These are phyloP conservation scores for Hypotaenidia philippensis DNA, from an alignment of 2,797 vertebrate genomes.

Conservation along the genomic window DNA sequence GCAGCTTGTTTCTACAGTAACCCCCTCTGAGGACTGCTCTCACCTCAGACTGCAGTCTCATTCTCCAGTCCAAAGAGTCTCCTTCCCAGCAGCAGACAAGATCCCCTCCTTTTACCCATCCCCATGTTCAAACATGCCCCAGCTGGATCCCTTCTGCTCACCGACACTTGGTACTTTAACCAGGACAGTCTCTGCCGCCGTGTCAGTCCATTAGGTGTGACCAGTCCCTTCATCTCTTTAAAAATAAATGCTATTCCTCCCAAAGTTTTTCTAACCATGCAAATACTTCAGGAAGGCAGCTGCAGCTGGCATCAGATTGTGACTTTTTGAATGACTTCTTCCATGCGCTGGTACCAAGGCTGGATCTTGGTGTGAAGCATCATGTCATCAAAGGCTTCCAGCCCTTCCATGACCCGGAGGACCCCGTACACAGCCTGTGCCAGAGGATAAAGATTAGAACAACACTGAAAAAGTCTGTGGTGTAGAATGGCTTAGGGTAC, in stretches of 20 bases:
- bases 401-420: constrained; percentile 94
- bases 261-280: not conserved
- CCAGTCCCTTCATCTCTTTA: not conserved
- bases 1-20: not conserved
- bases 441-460: not conserved
- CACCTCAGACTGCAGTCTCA: not conserved
- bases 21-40: not conserved
- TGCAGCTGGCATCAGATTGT: constrained; percentile 29
- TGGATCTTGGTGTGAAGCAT: constrained; percentile 91
- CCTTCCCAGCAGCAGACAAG: not conserved
- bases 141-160: not conserved
- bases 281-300: not conserved
- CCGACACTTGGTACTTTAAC: not conserved
- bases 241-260: not conserved
- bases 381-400: constrained; percentile 94
- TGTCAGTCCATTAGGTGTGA: not conserved
- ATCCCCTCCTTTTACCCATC: not conserved
- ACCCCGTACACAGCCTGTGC: constrained; percentile 94
- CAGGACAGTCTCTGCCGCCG: accelerated
- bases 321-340: constrained; percentile 79
- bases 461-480: not conserved
- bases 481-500: not conserved
- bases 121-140: not conserved
- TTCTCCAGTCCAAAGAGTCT: not conserved
- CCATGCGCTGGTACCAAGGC: constrained; percentile 91